These are phyloP conservation scores for Lithobates sylvaticus DNA, from an alignment of 2,797 vertebrate species.

Conservation along the genomic window DNA sequence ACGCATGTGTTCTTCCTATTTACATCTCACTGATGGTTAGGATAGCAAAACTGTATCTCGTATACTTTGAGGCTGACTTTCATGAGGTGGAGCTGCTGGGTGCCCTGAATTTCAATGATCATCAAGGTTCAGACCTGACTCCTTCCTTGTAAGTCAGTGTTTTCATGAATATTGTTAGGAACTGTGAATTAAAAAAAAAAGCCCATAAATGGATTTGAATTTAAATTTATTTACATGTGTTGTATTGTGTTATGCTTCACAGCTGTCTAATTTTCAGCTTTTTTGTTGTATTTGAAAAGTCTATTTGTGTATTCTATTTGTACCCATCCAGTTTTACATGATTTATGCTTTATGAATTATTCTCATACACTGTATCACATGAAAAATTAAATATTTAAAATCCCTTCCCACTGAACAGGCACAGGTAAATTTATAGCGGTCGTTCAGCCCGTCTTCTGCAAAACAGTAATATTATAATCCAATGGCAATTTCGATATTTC, in stretches of 20 bases:
- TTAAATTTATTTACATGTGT: slow-evolving; percentile 52
- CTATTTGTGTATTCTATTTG: slow-evolving; percentile 60
- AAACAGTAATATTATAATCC: slow-evolving; percentile 49
- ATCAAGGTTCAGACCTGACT: slow-evolving; percentile 4
- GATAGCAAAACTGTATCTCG: slow-evolving; percentile 17
- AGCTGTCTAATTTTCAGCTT: slow-evolving; percentile 54
- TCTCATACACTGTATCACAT: slow-evolving; percentile 56
- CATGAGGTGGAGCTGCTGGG: slow-evolving; percentile 13
- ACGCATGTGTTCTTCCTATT: neutral
- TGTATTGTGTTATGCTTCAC: slow-evolving; percentile 53
- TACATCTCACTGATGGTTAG: slow-evolving; percentile 28
- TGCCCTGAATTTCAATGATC: slow-evolving; percentile 34
- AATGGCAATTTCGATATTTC: slow-evolving; percentile 44
- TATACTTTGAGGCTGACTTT: slow-evolving; percentile 31
- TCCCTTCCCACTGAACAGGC: slow-evolving; percentile 43
- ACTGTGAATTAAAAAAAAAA: slow-evolving; percentile 54
- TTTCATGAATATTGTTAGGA: slow-evolving; percentile 54
- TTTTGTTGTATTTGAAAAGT: slow-evolving; percentile 57
- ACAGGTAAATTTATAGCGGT: slow-evolving; percentile 59
- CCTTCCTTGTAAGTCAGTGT: slow-evolving; percentile 7
- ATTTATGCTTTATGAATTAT: slow-evolving; percentile 63
- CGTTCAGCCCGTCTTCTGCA: slow-evolving; percentile 24
- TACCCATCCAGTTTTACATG: slow-evolving; percentile 59
- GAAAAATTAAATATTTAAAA: slow-evolving; percentile 63
- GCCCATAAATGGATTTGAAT: slow-evolving; percentile 52